Percentiles rank a stretch among this genome's conserved stretches.
Conservation (phyloP, 2,888 invertebrate species). For the Strigamia transsilvanica region DNA sequence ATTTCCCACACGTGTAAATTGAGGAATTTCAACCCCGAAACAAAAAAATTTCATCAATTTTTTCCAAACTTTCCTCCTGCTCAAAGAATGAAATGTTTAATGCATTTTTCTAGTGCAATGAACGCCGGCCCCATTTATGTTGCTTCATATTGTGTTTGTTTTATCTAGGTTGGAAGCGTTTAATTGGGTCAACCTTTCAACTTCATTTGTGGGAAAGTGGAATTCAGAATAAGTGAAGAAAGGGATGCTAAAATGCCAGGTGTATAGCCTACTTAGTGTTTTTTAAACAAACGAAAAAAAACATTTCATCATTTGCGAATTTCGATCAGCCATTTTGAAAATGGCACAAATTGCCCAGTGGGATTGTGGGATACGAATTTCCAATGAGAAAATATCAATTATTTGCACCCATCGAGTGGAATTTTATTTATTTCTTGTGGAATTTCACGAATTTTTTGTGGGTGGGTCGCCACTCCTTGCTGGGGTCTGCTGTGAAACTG, state of each 20-base stretch:
- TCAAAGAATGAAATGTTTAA: neutral
- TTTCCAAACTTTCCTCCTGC: neutral
- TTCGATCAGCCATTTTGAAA: too few species aligned
- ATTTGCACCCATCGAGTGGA: too few species aligned
- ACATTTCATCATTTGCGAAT: too few species aligned
- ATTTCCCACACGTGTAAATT: too few species aligned
- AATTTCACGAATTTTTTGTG: too few species aligned
- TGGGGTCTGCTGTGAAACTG: too few species aligned
- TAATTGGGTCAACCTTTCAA: conserved; percentile 16
- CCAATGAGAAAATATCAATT: too few species aligned
- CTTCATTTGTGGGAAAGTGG: conserved; percentile 13
- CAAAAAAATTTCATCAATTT: neutral
- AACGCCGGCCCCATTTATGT: neutral
- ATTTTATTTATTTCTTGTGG: too few species aligned
- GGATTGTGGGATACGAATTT: too few species aligned
- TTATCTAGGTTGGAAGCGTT: neutral
- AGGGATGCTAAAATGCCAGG: neutral
- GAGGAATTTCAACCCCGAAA: neutral
- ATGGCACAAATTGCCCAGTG: too few species aligned
- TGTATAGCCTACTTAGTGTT: neutral
- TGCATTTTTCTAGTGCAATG: conserved; percentile 2
- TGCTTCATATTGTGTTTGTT: neutral
- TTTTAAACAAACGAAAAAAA: neutral
- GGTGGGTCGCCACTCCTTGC: too few species aligned
- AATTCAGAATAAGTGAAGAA: neutral